Evolutionary conservation across 2,797 vertebrate genomes (phyloP), one percentile per base, ranked within the genome.

Genomic region (Anableps anableps): DNA sequence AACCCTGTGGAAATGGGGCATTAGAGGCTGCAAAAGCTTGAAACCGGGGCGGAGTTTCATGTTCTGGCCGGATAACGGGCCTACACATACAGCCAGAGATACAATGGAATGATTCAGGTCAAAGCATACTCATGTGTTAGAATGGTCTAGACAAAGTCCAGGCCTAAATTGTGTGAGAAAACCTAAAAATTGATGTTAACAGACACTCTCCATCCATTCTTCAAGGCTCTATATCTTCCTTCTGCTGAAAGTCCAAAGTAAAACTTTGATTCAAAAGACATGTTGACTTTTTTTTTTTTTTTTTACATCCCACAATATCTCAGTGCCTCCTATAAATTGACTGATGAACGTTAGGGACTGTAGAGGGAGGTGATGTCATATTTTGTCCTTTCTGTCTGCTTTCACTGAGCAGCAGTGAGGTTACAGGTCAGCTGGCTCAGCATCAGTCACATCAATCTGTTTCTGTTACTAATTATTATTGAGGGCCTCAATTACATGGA

Each of bases 381-480:
- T 84, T 83, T 88, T 82, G 80, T 84, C 87, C 64, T 83, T 80
- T 85, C 86, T 83, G 72, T 89, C 79, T 85, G 77, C 76, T 88
- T 80, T 83, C 19, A 10, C 78, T 60, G 81, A 89, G 87, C 85
- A 86, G 82, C 80, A 72, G 75, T 21, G 70, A 91, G 92, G 92
- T 92, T 68, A 92, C 88, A 90, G 92, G 89, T 91, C 84, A 85
- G 72, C 83, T 92, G 95, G 95, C 93, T 86, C 79, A 75, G 75
- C 80, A 80, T 94, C 94, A 92, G 76, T 83, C 84, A 79, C 86
- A 92, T 94, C 92, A 88, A 88, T 92, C 94, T 89, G 88, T 88
- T 90, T 93, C 89, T 93, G 86, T 87, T 93, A 88, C 89, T 93
- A 94, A 93, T 94, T 93, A 94, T 92, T 91, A 93, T 91, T 88